These are phyloP conservation scores for Iselma pallidipennis DNA, from an alignment of 2,888 invertebrate species.

Conservation along the genomic window DNA sequence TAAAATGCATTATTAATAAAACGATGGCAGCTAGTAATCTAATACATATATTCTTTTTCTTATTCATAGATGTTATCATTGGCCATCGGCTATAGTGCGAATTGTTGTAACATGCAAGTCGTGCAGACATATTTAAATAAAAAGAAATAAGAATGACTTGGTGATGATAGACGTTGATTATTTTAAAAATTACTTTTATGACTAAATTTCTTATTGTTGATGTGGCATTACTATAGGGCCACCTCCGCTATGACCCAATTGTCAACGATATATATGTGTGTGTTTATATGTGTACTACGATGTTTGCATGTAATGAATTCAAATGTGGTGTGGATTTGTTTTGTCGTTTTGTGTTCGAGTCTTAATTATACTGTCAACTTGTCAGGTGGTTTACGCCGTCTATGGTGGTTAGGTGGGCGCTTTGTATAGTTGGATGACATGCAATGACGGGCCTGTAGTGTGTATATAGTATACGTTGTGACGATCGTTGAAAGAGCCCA, in stretches of 20 bases:
- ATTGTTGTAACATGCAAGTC: neutral
- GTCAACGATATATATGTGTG: neutral
- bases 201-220: no score
- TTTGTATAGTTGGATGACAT: slow-evolving; percentile 46
- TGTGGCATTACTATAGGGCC: neutral
- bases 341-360: slow-evolving; percentile 46
- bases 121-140: neutral
- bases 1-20: neutral
- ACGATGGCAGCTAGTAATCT: neutral
- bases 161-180: neutral
- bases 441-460: slow-evolving; percentile 48
- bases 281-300: slow-evolving; percentile 11
- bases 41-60: neutral
- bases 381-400: slow-evolving; percentile 49
- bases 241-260: neutral
- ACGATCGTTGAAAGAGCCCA: slow-evolving; percentile 49
- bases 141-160: neutral
- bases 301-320: slow-evolving; percentile 22
- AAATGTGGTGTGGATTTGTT: slow-evolving; percentile 39
- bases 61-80: neutral
- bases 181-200: neutral
- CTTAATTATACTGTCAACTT: slow-evolving; percentile 54
- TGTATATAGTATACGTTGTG: slow-evolving; percentile 36
- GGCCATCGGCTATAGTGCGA: neutral
- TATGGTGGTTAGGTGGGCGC: slow-evolving; percentile 33